Evolutionary conservation across 2,888 invertebrate species (phyloP).

Genomic region (Coleophora flavipennella): DNA sequence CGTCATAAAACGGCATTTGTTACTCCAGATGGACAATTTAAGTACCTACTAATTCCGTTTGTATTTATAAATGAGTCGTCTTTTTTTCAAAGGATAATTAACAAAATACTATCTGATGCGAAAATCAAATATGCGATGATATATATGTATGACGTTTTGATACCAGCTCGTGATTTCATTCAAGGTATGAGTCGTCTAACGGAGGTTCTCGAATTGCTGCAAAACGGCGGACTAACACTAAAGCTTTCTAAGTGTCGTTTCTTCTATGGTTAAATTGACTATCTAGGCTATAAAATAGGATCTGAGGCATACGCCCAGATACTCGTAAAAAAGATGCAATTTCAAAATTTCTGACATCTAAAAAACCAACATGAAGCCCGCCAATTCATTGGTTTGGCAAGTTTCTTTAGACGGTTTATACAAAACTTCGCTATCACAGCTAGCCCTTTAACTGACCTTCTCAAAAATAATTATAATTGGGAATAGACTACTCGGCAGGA

Average conservation of each 20-base stretch:
- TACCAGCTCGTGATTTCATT: conserved; percentile 7
- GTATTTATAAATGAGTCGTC: conserved; percentile 35
- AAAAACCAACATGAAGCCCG: conserved; percentile 15
- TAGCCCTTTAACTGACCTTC: conserved; percentile 17
- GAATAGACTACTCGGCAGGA: background rate
- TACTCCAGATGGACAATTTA: conserved; percentile 19
- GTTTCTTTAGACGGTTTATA: conserved; percentile 23
- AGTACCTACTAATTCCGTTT: conserved; percentile 35
- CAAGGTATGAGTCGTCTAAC: conserved; percentile 8
- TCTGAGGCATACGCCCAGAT: conserved; percentile 17
- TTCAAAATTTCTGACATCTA: conserved; percentile 15
- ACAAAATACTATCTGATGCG: conserved; percentile 16
- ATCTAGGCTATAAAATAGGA: conserved; percentile 19
- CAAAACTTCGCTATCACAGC: conserved; percentile 17
- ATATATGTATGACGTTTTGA: conserved; percentile 14
- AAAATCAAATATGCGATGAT: conserved; percentile 10
- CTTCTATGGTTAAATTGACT: conserved; percentile 16
- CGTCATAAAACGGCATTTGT: background rate
- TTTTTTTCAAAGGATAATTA: conserved; percentile 31
- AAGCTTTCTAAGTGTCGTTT: conserved; percentile 19
- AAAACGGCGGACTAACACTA: conserved; percentile 7
- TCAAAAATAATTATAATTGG: conserved; percentile 7
- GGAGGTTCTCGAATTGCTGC: background rate
- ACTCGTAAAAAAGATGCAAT: conserved; percentile 17
- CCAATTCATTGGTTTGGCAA: conserved; percentile 21